phyloP scores from a whole-genome alignment of 2,888 invertebrate genomes.

The Drosophila pseudotakahashii region DNA sequence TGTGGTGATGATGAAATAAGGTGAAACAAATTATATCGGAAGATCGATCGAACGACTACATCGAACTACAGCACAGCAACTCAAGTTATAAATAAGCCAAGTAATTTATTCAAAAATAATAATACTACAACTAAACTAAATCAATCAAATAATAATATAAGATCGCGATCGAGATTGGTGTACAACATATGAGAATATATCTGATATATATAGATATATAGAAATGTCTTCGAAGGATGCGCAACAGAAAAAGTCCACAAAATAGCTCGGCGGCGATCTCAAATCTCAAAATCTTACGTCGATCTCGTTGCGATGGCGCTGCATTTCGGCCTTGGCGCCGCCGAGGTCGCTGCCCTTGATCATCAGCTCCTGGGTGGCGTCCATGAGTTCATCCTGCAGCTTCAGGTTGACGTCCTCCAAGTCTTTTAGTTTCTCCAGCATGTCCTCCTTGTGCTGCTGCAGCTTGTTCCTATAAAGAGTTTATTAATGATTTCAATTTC shows the following conservation, averaged over 20 bases:
- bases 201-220: conserved; percentile 62
- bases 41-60: conserved; percentile 5
- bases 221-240: conserved; percentile 76
- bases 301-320: conserved; percentile 86
- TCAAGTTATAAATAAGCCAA: conserved; percentile 53
- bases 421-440: conserved; percentile 85
- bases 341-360: conserved; percentile 85
- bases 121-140: conserved; percentile 64
- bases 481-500: background rate
- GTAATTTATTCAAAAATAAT: conserved; percentile 64
- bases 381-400: conserved; percentile 86
- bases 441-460: conserved; percentile 84
- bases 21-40: conserved; percentile 23
- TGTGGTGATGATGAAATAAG: conserved; percentile 42
- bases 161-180: conserved; percentile 50
- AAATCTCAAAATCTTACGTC: conserved; percentile 85
- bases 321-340: conserved; percentile 85
- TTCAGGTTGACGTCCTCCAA: conserved; percentile 86
- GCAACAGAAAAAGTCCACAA: conserved; percentile 50
- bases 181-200: conserved; percentile 69
- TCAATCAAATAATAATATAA: conserved; percentile 33
- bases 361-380: conserved; percentile 85
- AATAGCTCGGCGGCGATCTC: conserved; percentile 18
- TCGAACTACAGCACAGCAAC: conserved; percentile 26
- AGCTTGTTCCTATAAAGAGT: conserved; percentile 81